Evolutionary conservation across 2,113 vertebrate species (phyloP), one percentile per base, ranked within the genome.

Genomic region (Dasyornis broadbenti): DNA sequence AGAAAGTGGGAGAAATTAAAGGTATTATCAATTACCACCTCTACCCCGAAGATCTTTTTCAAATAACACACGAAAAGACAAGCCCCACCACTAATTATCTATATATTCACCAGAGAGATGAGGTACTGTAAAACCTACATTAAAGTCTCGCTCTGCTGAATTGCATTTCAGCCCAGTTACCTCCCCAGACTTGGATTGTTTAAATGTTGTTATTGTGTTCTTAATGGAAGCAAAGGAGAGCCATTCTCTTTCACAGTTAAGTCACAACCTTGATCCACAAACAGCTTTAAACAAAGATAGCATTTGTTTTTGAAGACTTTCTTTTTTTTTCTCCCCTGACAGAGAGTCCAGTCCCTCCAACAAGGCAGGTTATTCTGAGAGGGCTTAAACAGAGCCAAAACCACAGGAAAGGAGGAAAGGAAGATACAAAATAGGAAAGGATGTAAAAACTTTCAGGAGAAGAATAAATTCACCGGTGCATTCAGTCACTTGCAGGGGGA

Each of bases 251-350:
- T 61, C 87, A 88, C 42, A 63, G 69, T 44, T 50, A 88, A 95
- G 47, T 60, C 93, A 86, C 91, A 95, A 93, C 85, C 87, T 83
- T 75, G 90, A 88, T 45, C 45, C 76, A 49, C 92, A 94, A 94
- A 92, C 19, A 93, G 45, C 35, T 92, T 83, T 56, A 92, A 94
- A 96, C 90, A 96, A 95, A 80, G 92, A 45, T 5, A 79, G 49
- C 4, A 0, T 71, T 97, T 96, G 91, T 82, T 91, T 94, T 15
- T 19, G 66, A 82, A 72, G 12, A 71, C 50, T 27, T 39, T 47
- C 45, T 56, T 68, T 49, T 37, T 50, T 42, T 35, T 10, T 3
- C n/a, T 39, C 2, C 21, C 45, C 52, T 13, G 40, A 66, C 45
- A 92, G 66, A 89, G 31, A 63, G 75, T 86, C 68, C 79, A 63